These are phyloP conservation scores for Andricus grossulariae DNA, from an alignment of 1,140 invertebrate species.

Conservation along the genomic window DNA sequence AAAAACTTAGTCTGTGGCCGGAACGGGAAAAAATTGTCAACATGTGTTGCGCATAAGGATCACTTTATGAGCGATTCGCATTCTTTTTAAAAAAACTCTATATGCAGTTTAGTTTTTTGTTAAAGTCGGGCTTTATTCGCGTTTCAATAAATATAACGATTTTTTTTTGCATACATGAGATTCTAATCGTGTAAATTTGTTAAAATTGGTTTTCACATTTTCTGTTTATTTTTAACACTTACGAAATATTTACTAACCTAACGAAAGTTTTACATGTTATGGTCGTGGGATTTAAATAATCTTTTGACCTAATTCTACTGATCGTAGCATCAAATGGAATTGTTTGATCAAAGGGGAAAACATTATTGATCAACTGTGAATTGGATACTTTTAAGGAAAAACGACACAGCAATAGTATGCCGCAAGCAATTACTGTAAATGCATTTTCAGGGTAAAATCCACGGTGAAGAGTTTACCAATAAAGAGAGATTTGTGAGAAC, in stretches of 20 bases:
- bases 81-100: not conserved
- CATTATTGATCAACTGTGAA: constrained; percentile 9
- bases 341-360: constrained; percentile 4
- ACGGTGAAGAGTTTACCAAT: too few relatives aligned
- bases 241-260: not conserved
- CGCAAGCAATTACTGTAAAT: constrained; percentile 1
- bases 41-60: constrained; percentile 60
- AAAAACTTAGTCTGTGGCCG: constrained; percentile 8
- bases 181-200: too few relatives aligned
- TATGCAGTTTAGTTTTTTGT: not conserved
- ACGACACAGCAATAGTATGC: not conserved
- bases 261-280: not conserved
- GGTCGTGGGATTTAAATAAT: not conserved
- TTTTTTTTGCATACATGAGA: too few relatives aligned
- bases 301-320: not conserved
- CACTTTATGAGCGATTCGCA: not conserved
- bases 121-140: not conserved
- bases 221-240: too few relatives aligned
- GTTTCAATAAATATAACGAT: too few relatives aligned
- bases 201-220: too few relatives aligned
- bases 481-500: too few relatives aligned
- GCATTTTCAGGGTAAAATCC: not conserved
- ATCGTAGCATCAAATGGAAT: not conserved
- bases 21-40: constrained; percentile 54
- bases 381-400: not conserved